Base-by-base conservation (phyloP, 2,113 vertebrate genomes). In the Burhinus oedicnemus region DNA sequence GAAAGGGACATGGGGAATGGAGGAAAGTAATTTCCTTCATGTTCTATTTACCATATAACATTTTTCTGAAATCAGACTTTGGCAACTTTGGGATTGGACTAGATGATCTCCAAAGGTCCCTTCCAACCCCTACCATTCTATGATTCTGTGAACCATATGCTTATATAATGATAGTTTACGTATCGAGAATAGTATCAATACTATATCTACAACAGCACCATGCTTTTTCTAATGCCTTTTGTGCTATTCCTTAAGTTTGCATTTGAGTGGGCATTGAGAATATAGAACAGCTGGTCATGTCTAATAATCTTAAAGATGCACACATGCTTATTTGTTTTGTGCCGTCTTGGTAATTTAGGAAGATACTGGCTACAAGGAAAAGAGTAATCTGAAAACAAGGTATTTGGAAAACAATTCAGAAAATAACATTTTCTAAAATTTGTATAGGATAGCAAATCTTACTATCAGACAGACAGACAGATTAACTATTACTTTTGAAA, bases 251-350 rank as follows among this genome's bases (percentile, higher is more conserved):
- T 62, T 65, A 90, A n/a, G 9, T 64, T 45, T 81, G 19, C 12
- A 55, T 91, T 81, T 88, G 34, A 83, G 64, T 62, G 18, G 21
- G 7, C 5, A 74, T 29, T 81, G 21, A 89, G 26, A 96, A 92
- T 96, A 80, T 12, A 68, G 90, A 97, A 95, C 69, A 93, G 76
- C 57, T 97, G 80, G 47, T 74, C 61, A 77, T 54, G 15, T 70
- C 40, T 91, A 95, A 95, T 95, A 44, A 52, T 69, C 79, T 93
- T 95, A 93, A 97, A 97, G 66, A 96, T 44, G 42, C 9, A 60
- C 15, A 70, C 16, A 82, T 64, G 26, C 29, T 75, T 80, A 44
- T 60, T 92, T 90, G 81, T 89, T 91, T 94, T 93, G 64, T 83
- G 15, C 8, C 29, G 22, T 94, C 44, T 49, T 89, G n/a, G 55